Evolutionary conservation across 2,797 vertebrate species (phyloP).

Genomic region (Apogon hyalosoma): DNA sequence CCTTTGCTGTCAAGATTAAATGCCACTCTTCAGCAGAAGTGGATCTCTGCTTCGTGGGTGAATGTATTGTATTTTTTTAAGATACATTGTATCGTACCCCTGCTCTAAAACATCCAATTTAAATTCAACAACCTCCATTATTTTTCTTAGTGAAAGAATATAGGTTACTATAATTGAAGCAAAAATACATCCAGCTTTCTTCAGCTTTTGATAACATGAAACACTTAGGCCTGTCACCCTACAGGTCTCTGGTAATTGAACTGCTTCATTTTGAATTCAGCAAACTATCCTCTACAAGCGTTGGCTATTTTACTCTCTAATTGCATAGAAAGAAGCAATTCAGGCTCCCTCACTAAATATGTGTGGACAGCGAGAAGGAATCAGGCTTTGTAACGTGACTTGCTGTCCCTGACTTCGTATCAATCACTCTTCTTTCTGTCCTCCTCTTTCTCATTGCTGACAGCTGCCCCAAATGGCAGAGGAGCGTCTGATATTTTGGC

Average conservation of each 20-base stretch:
- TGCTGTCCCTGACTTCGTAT: slow-evolving; percentile 44
- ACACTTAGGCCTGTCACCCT: slow-evolving; percentile 69
- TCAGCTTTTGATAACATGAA: slow-evolving; percentile 70
- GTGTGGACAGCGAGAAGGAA: slow-evolving; percentile 36
- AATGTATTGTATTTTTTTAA: slow-evolving; percentile 41
- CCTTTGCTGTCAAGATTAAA: slow-evolving; percentile 43
- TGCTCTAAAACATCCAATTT: slow-evolving; percentile 59
- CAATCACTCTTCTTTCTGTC: slow-evolving; percentile 39
- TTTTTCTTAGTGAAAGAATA: slow-evolving; percentile 65
- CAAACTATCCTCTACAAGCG: slow-evolving; percentile 55
- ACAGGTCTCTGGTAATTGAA: slow-evolving; percentile 72
- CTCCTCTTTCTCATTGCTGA: slow-evolving; percentile 67
- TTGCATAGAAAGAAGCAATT: slow-evolving; percentile 80
- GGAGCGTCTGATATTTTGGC: slow-evolving; percentile 65
- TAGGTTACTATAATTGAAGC: slow-evolving; percentile 66
- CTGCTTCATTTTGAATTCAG: slow-evolving; percentile 70
- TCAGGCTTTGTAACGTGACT: slow-evolving; percentile 67
- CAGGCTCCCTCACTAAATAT: slow-evolving; percentile 45
- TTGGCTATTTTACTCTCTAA: slow-evolving; percentile 74
- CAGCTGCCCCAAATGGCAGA: slow-evolving; percentile 69
- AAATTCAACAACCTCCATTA: slow-evolving; percentile 66
- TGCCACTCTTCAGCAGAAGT: slow-evolving; percentile 23
- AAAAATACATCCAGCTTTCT: slow-evolving; percentile 64
- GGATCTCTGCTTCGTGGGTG: slow-evolving; percentile 41
- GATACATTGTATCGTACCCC: slow-evolving; percentile 34